Evolutionary conservation across 2,113 vertebrate species (phyloP), one percentile per base, ranked within the genome.

Genomic region (Gobius niger): DNA sequence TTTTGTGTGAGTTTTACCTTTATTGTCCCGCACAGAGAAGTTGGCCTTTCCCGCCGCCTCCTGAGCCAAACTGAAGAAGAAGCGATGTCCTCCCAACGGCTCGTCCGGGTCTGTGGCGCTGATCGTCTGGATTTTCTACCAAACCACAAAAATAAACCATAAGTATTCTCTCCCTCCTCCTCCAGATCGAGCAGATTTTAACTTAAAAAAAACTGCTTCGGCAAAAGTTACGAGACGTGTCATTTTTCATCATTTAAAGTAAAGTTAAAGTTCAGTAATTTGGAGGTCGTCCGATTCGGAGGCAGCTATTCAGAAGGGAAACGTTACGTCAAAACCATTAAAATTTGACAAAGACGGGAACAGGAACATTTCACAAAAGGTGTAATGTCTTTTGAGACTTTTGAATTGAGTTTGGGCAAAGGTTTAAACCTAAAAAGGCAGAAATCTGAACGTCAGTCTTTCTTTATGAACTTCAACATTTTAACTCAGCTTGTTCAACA

Each of bases 11-110:
- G 0, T 41, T 0, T 92, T 88, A 99, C 96, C 96, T 97, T 94
- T 95, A 86, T 98, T 99, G 78, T 99, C 96, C 2, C 90, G 95
- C 61, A 99, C 89, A 0, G 95, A 97, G 82, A 99, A 99, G 88
- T 99, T 99, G 1, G 95, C 94, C 76, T 95, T 95, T 75, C 91
- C 91, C 15, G 87, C 92, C 77, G 92, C 91, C 68, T 98, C 95
- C 0, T 94, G 93, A 10, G 95, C 93, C 77, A 98, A 84, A 47
- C 90, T 92, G 91, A 98, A 99, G 51, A 93, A 94, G 87, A 98
- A 98, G 0, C 94, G 92, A 79, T 97, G 96, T 66, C 96, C 97
- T 7, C 87, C 92, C 42, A 92, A 87, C 13, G 96, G 93, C 66
- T 96, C 94, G 1, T 99, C 97, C 9, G 93, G 95, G 78, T 99